These are phyloP conservation scores for Geophilus truncorum DNA, from an alignment of 2,888 invertebrate species.

Conservation along the genomic window DNA sequence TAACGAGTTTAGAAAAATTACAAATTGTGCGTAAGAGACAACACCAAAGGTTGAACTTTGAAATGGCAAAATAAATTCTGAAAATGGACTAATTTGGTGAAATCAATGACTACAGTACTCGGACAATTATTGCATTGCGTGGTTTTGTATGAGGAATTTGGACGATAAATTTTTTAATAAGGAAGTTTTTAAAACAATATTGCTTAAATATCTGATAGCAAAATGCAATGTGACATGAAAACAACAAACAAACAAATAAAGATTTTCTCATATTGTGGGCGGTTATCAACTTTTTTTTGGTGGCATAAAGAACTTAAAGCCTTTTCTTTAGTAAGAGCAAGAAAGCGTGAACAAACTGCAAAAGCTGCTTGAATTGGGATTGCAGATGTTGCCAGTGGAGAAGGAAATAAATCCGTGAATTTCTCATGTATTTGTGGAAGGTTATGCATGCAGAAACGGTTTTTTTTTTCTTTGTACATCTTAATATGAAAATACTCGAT, in stretches of 20 bases:
- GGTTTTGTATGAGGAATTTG: too few species aligned
- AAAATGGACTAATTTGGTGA: too few species aligned
- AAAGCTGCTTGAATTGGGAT: constrained; percentile 2
- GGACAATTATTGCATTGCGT: too few species aligned
- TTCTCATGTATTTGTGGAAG: neutral
- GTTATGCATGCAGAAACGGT: neutral
- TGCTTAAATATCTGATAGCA: neutral
- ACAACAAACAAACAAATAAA: neutral
- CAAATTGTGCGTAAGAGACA: too few species aligned
- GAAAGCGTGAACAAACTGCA: constrained; percentile 21
- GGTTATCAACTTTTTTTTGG: neutral
- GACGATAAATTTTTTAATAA: neutral
- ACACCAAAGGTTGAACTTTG: too few species aligned
- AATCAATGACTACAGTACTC: too few species aligned
- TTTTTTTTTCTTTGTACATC: neutral
- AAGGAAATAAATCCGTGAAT: neutral
- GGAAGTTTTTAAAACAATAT: neutral
- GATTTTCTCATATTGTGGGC: neutral
- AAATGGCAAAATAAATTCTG: too few species aligned
- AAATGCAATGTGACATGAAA: neutral
- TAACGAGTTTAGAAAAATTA: too few species aligned
- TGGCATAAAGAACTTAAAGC: neutral
- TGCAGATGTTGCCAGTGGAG: constrained; percentile 4
- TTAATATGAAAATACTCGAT: neutral
- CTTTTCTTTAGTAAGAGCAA: neutral